Percentiles rank a stretch among this genome's conserved stretches.
These are phyloP conservation scores for Melitaea athalia DNA, from an alignment of 2,888 invertebrate genomes.

Conservation along the genomic window DNA sequence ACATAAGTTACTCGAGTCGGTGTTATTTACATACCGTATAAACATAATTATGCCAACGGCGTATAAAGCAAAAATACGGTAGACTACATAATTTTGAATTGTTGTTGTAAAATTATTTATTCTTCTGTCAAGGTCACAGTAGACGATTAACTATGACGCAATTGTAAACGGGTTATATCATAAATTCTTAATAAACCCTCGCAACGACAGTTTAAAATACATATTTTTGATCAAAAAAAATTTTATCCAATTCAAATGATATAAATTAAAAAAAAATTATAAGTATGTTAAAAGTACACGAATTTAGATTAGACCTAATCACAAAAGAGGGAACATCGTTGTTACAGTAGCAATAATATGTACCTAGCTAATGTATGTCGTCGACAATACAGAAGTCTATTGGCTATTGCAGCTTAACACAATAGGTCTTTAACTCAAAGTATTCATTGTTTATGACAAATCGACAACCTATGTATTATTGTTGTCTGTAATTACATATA, in stretches of 20 bases:
- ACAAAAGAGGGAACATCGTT: too few species aligned
- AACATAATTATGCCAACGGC: conserved; percentile 17
- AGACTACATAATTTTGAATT: conserved; percentile 31
- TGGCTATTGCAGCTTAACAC: conserved; percentile 12
- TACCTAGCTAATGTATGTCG: not conserved
- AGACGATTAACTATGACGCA: conserved; percentile 67
- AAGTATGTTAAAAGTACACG: too few species aligned
- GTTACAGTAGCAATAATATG: not conserved
- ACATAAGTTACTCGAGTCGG: conserved; percentile 5
- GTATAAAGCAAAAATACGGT: conserved; percentile 27
- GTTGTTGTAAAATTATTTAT: conserved; percentile 33
- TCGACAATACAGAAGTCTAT: conserved; percentile 7
- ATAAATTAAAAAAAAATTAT: too few species aligned
- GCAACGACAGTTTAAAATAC: conserved; percentile 26
- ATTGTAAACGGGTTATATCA: conserved; percentile 65
- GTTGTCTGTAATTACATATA: conserved; percentile 6
- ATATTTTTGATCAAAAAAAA: too few species aligned
- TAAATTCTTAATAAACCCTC: conserved; percentile 64
- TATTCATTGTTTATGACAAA: conserved; percentile 23
- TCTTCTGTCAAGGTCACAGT: conserved; percentile 66
- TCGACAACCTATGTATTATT: conserved; percentile 1
- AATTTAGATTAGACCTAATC: too few species aligned
- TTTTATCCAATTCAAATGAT: not conserved
- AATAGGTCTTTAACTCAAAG: conserved; percentile 27
- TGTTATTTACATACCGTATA: conserved; percentile 30